Evolutionary conservation across 2,113 vertebrate genomes (phyloP).

Genomic region (Thymallus thymallus): DNA sequence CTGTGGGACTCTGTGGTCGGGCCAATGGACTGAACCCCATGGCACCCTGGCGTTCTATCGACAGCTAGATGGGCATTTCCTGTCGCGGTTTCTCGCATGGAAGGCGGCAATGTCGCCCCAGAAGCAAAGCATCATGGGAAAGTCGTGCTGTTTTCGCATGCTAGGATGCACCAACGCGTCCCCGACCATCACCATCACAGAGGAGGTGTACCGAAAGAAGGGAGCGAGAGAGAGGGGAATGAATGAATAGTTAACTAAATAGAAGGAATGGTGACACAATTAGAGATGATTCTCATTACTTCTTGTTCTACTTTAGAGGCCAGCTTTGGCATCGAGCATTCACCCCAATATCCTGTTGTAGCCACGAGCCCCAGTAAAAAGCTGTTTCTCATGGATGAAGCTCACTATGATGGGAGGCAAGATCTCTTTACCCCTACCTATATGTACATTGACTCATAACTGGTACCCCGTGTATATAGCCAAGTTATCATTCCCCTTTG

Average conservation of each 20-base stretch:
- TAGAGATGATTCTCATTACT: not conserved
- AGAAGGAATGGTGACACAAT: not conserved
- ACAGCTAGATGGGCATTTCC: slow-evolving; percentile 55
- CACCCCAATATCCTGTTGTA: not conserved
- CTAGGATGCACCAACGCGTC: not conserved
- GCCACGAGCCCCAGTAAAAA: no score
- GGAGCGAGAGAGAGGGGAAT: not conserved
- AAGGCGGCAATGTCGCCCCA: slow-evolving; percentile 25
- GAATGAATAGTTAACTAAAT: not conserved
- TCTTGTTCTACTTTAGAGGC: not conserved
- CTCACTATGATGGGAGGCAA: no score
- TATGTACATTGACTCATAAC: no score
- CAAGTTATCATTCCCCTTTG: no score
- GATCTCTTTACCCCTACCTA: no score
- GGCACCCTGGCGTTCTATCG: slow-evolving; percentile 37
- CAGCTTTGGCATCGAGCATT: not conserved
- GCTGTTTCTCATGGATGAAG: no score
- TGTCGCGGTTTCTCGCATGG: slow-evolving; percentile 55
- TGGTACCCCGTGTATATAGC: no score
- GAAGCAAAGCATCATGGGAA: slow-evolving; percentile 8
- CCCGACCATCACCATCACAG: not conserved
- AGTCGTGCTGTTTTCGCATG: not conserved
- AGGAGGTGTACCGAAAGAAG: not conserved
- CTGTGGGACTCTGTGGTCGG: not conserved
- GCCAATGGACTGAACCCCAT: not conserved